Evolutionary conservation across 2,797 vertebrate genomes (phyloP).

Genomic region (Bovichtus diacanthus): DNA sequence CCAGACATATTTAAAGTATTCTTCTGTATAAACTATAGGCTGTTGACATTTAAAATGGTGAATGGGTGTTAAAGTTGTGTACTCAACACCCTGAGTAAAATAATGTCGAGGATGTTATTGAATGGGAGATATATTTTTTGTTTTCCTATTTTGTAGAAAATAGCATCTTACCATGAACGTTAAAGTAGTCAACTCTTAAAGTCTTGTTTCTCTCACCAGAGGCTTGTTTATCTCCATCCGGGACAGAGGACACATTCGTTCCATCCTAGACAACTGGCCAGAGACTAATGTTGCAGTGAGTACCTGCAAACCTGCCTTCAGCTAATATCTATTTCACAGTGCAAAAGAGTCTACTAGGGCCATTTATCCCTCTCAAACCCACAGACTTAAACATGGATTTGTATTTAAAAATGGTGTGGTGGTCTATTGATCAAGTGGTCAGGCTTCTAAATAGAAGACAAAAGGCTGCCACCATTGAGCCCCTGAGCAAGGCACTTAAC

Average conservation of each 20-base stretch:
- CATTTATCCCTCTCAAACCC: background rate
- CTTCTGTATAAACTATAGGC: background rate
- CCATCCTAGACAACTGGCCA: conserved; percentile 98
- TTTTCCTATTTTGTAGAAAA: background rate
- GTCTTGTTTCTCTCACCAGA: conserved; percentile 74
- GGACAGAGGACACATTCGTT: conserved; percentile 94
- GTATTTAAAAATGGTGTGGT: too few relatives aligned
- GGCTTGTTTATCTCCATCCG: conserved; percentile 97
- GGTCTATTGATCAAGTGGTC: too few relatives aligned
- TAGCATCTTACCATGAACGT: background rate
- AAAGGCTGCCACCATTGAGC: too few relatives aligned
- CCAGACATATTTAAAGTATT: background rate
- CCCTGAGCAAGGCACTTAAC: too few relatives aligned
- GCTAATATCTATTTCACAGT: background rate
- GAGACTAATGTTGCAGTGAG: conserved; percentile 94
- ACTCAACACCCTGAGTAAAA: background rate
- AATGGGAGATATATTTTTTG: background rate
- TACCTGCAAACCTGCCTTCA: conserved; percentile 4
- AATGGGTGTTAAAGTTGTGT: background rate
- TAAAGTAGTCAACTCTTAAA: background rate
- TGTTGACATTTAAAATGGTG: background rate
- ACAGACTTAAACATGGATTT: background rate
- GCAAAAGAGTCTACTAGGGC: background rate
- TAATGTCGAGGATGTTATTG: background rate
- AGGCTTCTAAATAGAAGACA: too few relatives aligned